Percentiles rank a stretch among this genome's conserved stretches.
Evolutionary conservation across 2,888 invertebrate genomes (phyloP).

Genomic region (Lydus trimaculatus): DNA sequence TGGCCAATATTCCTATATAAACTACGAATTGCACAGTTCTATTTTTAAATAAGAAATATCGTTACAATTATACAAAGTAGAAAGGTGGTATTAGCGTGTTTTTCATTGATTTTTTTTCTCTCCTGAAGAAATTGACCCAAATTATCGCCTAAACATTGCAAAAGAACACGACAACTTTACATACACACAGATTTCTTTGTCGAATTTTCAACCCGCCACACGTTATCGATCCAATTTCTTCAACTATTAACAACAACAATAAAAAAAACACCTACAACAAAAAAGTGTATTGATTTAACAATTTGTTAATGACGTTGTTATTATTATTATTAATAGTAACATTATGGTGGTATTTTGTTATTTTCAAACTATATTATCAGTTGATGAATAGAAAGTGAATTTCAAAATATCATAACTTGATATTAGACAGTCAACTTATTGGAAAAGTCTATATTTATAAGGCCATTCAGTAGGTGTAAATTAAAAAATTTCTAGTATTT

Average conservation of each 20-base stretch:
- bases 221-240: background rate
- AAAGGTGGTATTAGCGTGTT: conserved; percentile 17
- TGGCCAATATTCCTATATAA: conserved; percentile 21
- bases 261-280: background rate
- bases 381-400: conserved; percentile 5
- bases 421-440: too few relatives aligned
- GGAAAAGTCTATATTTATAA: too few relatives aligned
- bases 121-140: conserved; percentile 25
- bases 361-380: background rate
- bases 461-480: background rate
- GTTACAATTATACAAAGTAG: conserved; percentile 23
- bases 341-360: background rate
- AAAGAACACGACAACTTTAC: conserved; percentile 5
- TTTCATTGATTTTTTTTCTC: conserved; percentile 24
- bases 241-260: too few relatives aligned
- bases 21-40: conserved; percentile 15
- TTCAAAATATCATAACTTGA: background rate
- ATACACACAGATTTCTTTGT: too few relatives aligned
- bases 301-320: background rate
- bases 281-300: background rate
- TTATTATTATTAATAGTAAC: background rate
- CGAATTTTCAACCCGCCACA: background rate
- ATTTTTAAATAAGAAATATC: conserved; percentile 23
- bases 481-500: background rate
- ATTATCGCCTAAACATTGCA: conserved; percentile 10